phyloP scores from a whole-genome alignment of 2,888 invertebrate species.

The Aelia acuminata region DNA sequence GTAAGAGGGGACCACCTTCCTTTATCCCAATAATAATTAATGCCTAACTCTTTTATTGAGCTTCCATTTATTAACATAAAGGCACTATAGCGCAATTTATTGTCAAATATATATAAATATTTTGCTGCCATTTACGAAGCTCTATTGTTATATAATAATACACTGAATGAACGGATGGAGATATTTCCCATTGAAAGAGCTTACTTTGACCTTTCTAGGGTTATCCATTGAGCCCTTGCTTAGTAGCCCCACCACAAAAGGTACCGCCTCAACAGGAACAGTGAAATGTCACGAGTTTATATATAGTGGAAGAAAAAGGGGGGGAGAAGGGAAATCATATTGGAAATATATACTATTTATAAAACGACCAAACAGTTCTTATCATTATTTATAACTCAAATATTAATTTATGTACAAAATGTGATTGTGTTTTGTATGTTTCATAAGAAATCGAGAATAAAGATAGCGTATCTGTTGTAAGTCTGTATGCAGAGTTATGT shows the following conservation, averaged over 20 bases:
- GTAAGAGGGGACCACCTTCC: too few species aligned
- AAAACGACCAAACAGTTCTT: background rate
- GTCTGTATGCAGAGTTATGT: too few species aligned
- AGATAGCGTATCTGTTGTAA: too few species aligned
- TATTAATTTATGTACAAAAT: background rate
- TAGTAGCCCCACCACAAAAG: slow-evolving; percentile 38
- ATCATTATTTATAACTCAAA: too few species aligned
- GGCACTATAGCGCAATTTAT: too few species aligned
- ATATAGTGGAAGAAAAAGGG: background rate
- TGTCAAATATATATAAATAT: too few species aligned
- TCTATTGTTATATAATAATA: background rate
- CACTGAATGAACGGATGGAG: background rate
- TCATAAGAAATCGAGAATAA: too few species aligned
- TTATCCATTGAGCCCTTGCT: background rate
- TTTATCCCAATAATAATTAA: too few species aligned
- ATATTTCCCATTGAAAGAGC: background rate
- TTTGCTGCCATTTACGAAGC: too few species aligned
- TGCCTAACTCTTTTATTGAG: too few species aligned
- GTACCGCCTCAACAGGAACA: background rate
- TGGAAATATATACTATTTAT: background rate
- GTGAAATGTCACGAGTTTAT: slow-evolving; percentile 38
- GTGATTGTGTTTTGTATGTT: too few species aligned
- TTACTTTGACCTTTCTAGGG: slow-evolving; percentile 27
- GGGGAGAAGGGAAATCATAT: background rate
- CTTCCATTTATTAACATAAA: too few species aligned